Evolutionary conservation across 2,797 vertebrate species (phyloP).

Genomic region (Sarcoramphus papa): DNA sequence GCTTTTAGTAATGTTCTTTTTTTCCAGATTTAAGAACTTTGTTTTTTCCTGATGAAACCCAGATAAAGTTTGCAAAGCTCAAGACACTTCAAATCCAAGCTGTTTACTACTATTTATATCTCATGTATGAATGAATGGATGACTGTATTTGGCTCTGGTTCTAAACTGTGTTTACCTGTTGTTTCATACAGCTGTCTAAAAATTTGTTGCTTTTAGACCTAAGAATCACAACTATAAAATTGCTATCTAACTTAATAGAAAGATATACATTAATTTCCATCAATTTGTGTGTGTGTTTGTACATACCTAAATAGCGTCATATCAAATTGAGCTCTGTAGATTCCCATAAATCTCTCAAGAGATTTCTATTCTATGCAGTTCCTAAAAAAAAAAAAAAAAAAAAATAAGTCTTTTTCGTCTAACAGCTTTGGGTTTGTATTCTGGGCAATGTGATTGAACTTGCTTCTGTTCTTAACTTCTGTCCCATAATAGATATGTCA

Average conservation of each 20-base stretch:
- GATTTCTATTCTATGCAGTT: neutral
- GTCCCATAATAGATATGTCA: neutral
- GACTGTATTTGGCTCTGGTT: neutral
- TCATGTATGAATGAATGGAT: neutral
- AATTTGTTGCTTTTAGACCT: neutral
- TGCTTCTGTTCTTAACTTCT: neutral
- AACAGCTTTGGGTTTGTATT: neutral
- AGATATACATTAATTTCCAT: neutral
- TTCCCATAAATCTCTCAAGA: neutral
- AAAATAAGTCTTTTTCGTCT: neutral
- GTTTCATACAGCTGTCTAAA: neutral
- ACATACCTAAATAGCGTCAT: neutral
- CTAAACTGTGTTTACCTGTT: neutral
- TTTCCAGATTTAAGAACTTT: conserved; percentile 5
- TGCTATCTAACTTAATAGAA: neutral
- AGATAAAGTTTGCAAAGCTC: conserved; percentile 17
- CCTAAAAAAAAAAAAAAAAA: neutral
- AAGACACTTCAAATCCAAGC: neutral
- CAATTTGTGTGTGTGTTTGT: neutral
- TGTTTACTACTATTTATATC: conserved; percentile 18
- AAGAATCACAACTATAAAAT: neutral
- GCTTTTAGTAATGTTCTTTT: conserved; percentile 8
- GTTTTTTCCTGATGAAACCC: conserved; percentile 20
- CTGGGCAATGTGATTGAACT: neutral
- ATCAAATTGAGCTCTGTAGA: neutral